phyloP scores from a whole-genome alignment of 2,797 vertebrate genomes.

The Pyrocephalus nanus region DNA sequence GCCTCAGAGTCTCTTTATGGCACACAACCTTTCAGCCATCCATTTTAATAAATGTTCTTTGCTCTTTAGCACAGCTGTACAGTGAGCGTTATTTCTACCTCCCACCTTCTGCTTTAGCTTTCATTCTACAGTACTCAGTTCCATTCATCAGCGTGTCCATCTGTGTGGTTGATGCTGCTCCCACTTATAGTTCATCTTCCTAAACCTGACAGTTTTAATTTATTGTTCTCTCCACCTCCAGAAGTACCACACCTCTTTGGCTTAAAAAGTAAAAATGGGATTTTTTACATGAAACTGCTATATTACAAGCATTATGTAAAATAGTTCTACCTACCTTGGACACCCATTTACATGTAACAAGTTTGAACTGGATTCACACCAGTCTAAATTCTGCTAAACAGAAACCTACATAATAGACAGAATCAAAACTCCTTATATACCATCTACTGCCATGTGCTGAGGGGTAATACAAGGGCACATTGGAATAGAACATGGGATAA shows the following conservation, averaged over 20 bases:
- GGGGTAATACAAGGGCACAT: rapidly evolving
- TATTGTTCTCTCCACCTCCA: neutral
- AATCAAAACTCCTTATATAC: neutral
- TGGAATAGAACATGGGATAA: neutral
- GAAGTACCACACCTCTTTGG: neutral
- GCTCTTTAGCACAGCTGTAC: neutral
- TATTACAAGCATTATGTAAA: neutral
- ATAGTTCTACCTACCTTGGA: neutral
- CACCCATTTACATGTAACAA: neutral
- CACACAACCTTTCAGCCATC: neutral
- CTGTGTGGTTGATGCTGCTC: neutral
- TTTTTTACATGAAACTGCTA: neutral
- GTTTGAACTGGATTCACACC: neutral
- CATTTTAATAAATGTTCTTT: neutral
- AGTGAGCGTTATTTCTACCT: too few species aligned
- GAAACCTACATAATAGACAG: neutral
- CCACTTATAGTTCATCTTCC: neutral
- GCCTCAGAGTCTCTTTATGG: neutral
- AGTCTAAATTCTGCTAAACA: neutral
- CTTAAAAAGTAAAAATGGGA: neutral
- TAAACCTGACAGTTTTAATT: neutral
- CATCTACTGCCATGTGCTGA: neutral
- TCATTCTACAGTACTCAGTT: neutral
- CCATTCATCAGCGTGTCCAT: neutral
- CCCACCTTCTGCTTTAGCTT: neutral